Evolutionary conservation across 64 coral and sea anemone genomes (phyloP), one percentile per base, ranked within the genome.

Genomic region (Cladopsammia gracilis): DNA sequence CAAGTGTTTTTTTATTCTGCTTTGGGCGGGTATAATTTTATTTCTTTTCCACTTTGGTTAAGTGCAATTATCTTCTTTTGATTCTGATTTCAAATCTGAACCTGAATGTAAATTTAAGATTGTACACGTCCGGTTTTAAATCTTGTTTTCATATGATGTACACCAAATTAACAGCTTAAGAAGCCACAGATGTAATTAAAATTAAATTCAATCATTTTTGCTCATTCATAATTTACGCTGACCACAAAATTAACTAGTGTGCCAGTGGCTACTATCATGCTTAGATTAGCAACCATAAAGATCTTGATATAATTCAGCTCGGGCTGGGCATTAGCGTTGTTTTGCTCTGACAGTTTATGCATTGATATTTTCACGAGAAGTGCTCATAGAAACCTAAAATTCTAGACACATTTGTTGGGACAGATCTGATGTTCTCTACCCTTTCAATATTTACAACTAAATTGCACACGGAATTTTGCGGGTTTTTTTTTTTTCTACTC

Each of bases 61-160:
- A 26, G 26, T 72, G 25, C 9, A 46, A 46, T 45, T 26, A 5
- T 12, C 42, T 16, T 16, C 13, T 16, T 45, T 49, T 75, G 13
- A 75, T 50, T 75, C 34, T 44, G 72, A 75, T 48, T 75, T 18
- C 6, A 75, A 75, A 50, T 16, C 72, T 64, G 45, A 75, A 75
- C 48, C 72, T 48, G 19, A 12, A 15, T 73, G 67, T 10, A 26
- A 70, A 70, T 25, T 9, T 10, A 15, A 18, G 4, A 19, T 19
- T 57, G 54, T 64, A 64, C 13, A 19, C 5, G 19, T 19, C 4
- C 5, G 61, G 14, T 18, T 64, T 64, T 18, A 64, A 64, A 20
- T 14, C 14, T 64, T 5, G 12, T 64, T 64, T 64, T 20, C 1
- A 64, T 1, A 20, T 64, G 5, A 73, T 73, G 70, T 46, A 45